Base-by-base conservation (phyloP, 1,140 invertebrate genomes). In the Apis laboriosa region DNA sequence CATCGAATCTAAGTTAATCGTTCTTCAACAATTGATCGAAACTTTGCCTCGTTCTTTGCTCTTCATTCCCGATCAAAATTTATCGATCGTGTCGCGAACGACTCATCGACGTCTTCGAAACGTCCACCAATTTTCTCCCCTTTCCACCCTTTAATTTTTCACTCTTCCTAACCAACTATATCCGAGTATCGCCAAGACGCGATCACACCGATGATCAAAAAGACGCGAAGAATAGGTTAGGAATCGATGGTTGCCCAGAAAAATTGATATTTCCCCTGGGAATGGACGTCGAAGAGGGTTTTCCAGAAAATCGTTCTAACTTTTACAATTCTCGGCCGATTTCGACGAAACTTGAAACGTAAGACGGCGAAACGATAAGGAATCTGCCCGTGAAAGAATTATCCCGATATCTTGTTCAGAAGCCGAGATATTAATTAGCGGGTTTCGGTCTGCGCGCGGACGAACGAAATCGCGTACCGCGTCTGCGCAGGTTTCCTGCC, bases 291-390 rank as follows among this genome's bases (percentile, higher is more conserved):
- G 78, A 73, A 4, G n/a, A 63, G 34, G 83, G 56, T 67, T 24
- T 71, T 70, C 74, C 71, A 56, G 28, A 76, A 88, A 90, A 71
- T 17, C 21, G 15, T 12, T 9, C 21, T 90, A 92, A 82, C 84
- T 89, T 43, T 2, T 0, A 1, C 24, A 15, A 72, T 74, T 51
- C 0, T 80, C 1, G 7, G 12, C 8, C 11, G 79, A 91, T 85
- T 70, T 19, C 9, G 0, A 43, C 58, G 89, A 90, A 86, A 93
- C 86, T 92, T 77, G 34, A 89, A 90, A 83, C 0, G 63, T 89
- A 89, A 60, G 67, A 88, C 91, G 81, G 92, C 93, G 92, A 94
- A 94, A 94, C 90, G 78, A 89, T 92, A 4, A 70, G 9, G 89
- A 93, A 84, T 85, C 53, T 28, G 28, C 51, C n/a, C 64, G 17